A percentile compares a stretch with the other conserved stretches of the same genome.
phyloP scores from a whole-genome alignment of 2,888 invertebrate species.

The Brassicogethes aeneus region DNA sequence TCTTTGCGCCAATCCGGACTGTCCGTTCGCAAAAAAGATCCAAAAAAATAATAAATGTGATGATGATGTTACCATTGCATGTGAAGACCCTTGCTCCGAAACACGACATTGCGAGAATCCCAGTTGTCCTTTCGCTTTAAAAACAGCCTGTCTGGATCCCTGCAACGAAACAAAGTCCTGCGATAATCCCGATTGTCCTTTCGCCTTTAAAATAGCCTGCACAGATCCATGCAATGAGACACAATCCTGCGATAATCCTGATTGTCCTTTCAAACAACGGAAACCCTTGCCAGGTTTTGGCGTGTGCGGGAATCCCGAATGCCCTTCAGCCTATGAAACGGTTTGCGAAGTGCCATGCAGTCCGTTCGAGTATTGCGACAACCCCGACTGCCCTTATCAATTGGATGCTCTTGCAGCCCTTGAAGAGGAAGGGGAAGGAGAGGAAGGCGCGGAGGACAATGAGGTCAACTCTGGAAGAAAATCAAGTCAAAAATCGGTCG shows the following conservation, averaged over 20 bases:
- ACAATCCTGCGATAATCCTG: slow-evolving; percentile 20
- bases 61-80: no score
- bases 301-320: no score
- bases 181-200: slow-evolving; percentile 20
- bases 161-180: slow-evolving; percentile 9
- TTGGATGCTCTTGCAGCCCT: slow-evolving; percentile 1
- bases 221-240: slow-evolving; percentile 1
- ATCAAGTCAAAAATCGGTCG: neutral
- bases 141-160: neutral
- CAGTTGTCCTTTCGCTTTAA: slow-evolving; percentile 6
- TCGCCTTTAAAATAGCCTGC: slow-evolving; percentile 12
- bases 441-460: slow-evolving; percentile 3
- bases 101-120: slow-evolving; percentile 9
- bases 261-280: slow-evolving; percentile 16
- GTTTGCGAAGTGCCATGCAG: neutral
- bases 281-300: no score
- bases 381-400: slow-evolving; percentile 7
- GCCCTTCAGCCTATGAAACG: no score
- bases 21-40: neutral
- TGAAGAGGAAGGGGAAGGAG: neutral
- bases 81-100: no score
- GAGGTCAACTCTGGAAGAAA: slow-evolving; percentile 2
- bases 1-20: neutral
- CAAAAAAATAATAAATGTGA: neutral
- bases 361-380: neutral